phyloP scores from a whole-genome alignment of 1,140 invertebrate genomes.

The Leucophenga varia region DNA sequence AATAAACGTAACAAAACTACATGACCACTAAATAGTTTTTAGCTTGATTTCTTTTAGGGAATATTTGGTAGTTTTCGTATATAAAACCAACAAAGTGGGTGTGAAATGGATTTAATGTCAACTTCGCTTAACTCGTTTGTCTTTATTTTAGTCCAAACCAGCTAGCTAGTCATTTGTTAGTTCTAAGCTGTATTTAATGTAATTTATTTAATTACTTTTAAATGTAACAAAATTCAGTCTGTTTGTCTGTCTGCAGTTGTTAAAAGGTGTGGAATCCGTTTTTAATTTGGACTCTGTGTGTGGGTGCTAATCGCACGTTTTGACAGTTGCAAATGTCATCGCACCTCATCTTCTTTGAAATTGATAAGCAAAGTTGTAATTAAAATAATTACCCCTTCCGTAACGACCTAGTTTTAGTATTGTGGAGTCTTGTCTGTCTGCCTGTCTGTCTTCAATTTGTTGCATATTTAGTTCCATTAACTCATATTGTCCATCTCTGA shows the following conservation, averaged over 20 bases:
- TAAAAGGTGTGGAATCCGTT: slow-evolving; percentile 25
- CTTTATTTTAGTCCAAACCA: too few relatives aligned
- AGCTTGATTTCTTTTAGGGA: slow-evolving; percentile 52
- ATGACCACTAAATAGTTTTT: slow-evolving; percentile 43
- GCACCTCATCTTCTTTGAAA: not conserved
- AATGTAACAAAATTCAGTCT: slow-evolving; percentile 26
- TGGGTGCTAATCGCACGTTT: slow-evolving; percentile 18
- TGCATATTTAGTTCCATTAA: slow-evolving; percentile 44
- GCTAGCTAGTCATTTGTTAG: too few relatives aligned
- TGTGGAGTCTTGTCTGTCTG: not conserved
- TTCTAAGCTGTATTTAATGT: too few relatives aligned
- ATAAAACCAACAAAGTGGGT: slow-evolving; percentile 13
- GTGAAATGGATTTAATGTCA: slow-evolving; percentile 3
- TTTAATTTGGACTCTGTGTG: too few relatives aligned
- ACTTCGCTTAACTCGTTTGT: too few relatives aligned
- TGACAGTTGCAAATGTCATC: slow-evolving; percentile 25
- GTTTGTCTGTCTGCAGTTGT: too few relatives aligned
- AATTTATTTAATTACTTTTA: slow-evolving; percentile 54
- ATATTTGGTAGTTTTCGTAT: slow-evolving; percentile 9
- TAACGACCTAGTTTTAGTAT: slow-evolving; percentile 39
- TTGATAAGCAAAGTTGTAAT: slow-evolving; percentile 28
- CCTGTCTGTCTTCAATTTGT: slow-evolving; percentile 41
- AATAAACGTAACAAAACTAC: slow-evolving; percentile 6
- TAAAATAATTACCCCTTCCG: slow-evolving; percentile 53
- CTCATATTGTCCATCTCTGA: slow-evolving; percentile 27